Evolutionary conservation across 2,888 invertebrate species (phyloP), one percentile per base, ranked within the genome.

Genomic region (Macrophya alboannulata): DNA sequence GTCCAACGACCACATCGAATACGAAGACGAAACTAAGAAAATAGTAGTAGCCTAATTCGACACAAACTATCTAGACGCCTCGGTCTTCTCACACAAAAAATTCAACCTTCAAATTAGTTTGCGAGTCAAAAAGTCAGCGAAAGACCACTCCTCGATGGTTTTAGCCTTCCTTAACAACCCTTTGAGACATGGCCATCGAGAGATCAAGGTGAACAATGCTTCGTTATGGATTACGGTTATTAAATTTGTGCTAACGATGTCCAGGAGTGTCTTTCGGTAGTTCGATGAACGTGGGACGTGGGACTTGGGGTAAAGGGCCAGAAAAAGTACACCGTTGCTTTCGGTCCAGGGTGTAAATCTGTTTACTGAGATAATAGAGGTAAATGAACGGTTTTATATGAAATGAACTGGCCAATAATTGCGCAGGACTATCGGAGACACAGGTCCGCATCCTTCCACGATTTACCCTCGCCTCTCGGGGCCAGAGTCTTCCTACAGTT

Each of bases 331-430:
- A 45, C n/a, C 15, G 51, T 77, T 51, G 21, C 31, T 37, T 17
- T 48, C 12, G 15, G 31, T 12, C 31, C n/a, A 9, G 43, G 51
- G 77, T 77, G 77, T 15, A 62, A 79, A 79, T 79, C 79, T 79
- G 79, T 79, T 79, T 79, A 79, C 79, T 40, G 21, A 21, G 37
- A 79, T 79, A 79, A 79, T 59, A 62, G 79, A 62, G 82, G 82
- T 48, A 83, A 83, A 83, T 83, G 82, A 84, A 83, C 90, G 89
- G 86, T 87, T 90, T 88, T 89, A 87, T 87, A 85, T 85, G 85
- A 89, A 90, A 86, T 88, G 90, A 92, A 91, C 89, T 89, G 88
- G 86, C 90, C 91, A 91, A 92, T 92, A 92, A 91, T 86, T 87
- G 79, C 88, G 89, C 86, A 87, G 87, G 87, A 88, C 88, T 86